Evolutionary conservation across 2,113 vertebrate species (phyloP).

Genomic region (Toxotes chatareus): DNA sequence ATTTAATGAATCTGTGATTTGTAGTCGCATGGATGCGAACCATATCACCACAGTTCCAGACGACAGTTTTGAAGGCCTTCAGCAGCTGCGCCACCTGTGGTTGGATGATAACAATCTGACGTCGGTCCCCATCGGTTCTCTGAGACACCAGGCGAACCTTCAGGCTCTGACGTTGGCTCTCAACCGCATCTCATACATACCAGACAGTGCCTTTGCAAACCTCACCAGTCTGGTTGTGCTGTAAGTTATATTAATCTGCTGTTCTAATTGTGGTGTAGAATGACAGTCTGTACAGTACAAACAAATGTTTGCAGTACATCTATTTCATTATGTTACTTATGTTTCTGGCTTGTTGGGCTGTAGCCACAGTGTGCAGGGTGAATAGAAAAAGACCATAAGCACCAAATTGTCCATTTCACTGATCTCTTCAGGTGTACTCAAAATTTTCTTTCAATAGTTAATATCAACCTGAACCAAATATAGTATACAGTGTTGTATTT

Average conservation of each 20-base stretch:
- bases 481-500: neutral
- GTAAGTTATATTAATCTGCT: conserved; percentile 85
- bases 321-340: neutral
- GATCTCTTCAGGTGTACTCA: neutral
- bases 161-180: conserved; percentile 95
- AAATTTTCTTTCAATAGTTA: neutral
- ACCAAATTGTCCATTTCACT: neutral
- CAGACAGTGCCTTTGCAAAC: conserved; percentile 94
- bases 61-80: conserved; percentile 94
- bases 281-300: neutral
- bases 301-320: neutral
- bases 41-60: conserved; percentile 93
- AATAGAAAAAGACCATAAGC: neutral
- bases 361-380: neutral
- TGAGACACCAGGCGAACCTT: conserved; percentile 92
- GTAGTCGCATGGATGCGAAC: conserved; percentile 95
- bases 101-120: conserved; percentile 95
- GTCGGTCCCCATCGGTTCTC: conserved; percentile 89
- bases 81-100: conserved; percentile 96
- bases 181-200: conserved; percentile 93
- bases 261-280: conserved; percentile 38
- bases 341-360: neutral
- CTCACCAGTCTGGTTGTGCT: conserved; percentile 96
- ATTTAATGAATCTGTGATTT: neutral
- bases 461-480: neutral